These are phyloP conservation scores for Microctonus aethiopoides DNA, from an alignment of 2,888 invertebrate species.

Conservation along the genomic window DNA sequence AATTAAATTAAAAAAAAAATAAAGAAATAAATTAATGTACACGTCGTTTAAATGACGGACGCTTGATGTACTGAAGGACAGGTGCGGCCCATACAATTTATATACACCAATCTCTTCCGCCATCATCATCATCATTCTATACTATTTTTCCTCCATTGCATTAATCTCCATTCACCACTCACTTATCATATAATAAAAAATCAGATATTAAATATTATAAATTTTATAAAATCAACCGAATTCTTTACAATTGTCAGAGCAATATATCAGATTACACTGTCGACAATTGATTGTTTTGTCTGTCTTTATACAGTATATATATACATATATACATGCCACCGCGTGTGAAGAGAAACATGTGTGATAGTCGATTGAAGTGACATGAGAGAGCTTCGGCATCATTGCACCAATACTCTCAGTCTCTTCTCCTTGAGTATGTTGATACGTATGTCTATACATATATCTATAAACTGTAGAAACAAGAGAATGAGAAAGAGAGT, in stretches of 20 bases:
- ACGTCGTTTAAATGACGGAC: constrained; percentile 59
- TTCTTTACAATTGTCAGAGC: no score
- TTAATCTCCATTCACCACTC: no score
- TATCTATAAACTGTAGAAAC: neutral
- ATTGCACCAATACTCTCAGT: constrained; percentile 29
- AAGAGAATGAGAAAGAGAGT: constrained; percentile 22
- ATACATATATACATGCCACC: no score
- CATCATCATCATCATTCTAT: constrained; percentile 16
- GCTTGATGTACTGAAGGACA: constrained; percentile 64
- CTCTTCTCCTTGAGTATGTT: no score
- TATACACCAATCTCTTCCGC: constrained; percentile 24
- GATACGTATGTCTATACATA: neutral
- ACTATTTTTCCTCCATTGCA: no score
- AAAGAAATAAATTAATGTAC: constrained; percentile 28
- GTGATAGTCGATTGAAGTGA: neutral
- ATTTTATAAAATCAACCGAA: no score
- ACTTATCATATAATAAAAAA: neutral
- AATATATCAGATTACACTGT: no score
- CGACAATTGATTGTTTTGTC: no score
- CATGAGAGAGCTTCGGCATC: constrained; percentile 39
- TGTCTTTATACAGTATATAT: neutral
- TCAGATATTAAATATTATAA: no score
- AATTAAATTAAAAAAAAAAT: no score
- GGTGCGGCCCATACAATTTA: constrained; percentile 52
- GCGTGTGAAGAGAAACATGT: no score